These are phyloP conservation scores for Laodelphax striatellus DNA, from an alignment of 1,140 invertebrate species.

Conservation along the genomic window DNA sequence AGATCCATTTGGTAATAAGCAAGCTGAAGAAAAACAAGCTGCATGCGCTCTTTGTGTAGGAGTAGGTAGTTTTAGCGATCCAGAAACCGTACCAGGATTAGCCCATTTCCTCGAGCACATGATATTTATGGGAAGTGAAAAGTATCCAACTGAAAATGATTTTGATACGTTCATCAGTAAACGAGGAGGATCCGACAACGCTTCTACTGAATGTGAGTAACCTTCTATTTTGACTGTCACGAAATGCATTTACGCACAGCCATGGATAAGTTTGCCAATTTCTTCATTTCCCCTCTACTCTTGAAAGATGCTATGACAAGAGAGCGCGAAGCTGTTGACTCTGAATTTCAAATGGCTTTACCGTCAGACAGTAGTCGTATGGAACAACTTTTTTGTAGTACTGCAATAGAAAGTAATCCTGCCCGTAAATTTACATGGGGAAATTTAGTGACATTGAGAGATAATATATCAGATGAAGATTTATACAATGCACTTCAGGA, in stretches of 20 bases:
- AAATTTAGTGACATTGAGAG: slow-evolving; percentile 62
- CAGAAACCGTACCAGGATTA: slow-evolving; percentile 66
- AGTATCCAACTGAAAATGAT: slow-evolving; percentile 41
- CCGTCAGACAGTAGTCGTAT: slow-evolving; percentile 53
- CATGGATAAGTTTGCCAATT: slow-evolving; percentile 79
- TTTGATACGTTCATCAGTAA: slow-evolving; percentile 37
- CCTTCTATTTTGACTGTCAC: slow-evolving; percentile 79
- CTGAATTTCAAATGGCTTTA: slow-evolving; percentile 68
- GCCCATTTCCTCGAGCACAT: slow-evolving; percentile 95
- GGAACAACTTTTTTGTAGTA: slow-evolving; percentile 56
- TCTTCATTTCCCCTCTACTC: slow-evolving; percentile 82
- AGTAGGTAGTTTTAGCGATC: slow-evolving; percentile 43
- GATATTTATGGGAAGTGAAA: slow-evolving; percentile 63
- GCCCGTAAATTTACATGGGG: slow-evolving; percentile 77
- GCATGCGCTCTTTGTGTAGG: slow-evolving; percentile 57
- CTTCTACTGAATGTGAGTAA: slow-evolving; percentile 59
- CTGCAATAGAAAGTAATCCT: slow-evolving; percentile 43
- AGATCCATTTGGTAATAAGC: slow-evolving; percentile 6
- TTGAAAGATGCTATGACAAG: slow-evolving; percentile 72
- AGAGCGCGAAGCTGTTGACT: slow-evolving; percentile 87
- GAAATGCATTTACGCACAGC: slow-evolving; percentile 59
- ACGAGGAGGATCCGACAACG: slow-evolving; percentile 39
- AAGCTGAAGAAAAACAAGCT: slow-evolving; percentile 36
- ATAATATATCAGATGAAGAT: slow-evolving; percentile 49
- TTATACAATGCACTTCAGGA: slow-evolving; percentile 56